phyloP scores from a whole-genome alignment of 2,888 invertebrate genomes.

The Hydropsyche betteni region DNA sequence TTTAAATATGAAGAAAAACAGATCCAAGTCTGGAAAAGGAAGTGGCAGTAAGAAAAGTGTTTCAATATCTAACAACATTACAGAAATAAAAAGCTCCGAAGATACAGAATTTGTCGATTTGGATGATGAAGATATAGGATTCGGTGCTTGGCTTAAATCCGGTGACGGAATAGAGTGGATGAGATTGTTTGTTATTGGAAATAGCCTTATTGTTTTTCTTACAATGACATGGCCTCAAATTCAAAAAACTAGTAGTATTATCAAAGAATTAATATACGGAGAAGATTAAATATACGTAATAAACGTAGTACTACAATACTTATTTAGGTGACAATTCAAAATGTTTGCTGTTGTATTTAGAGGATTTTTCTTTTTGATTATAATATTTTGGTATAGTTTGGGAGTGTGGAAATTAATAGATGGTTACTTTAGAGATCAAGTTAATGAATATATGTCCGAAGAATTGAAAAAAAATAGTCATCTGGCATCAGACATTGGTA shows the following conservation, averaged over 20 bases:
- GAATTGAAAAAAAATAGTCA: conserved; percentile 56
- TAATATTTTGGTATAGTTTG: conserved; percentile 66
- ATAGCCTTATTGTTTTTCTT: conserved; percentile 75
- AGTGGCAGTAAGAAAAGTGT: conserved; percentile 41
- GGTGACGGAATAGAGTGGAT: conserved; percentile 77
- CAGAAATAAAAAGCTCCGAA: conserved; percentile 37
- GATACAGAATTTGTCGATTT: conserved; percentile 45
- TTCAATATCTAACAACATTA: conserved; percentile 39
- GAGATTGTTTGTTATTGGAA: conserved; percentile 82
- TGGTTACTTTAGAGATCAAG: conserved; percentile 65
- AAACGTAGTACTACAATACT: neutral
- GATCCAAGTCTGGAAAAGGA: conserved; percentile 39
- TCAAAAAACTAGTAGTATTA: conserved; percentile 66
- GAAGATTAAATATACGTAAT: conserved; percentile 53
- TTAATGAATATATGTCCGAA: conserved; percentile 62
- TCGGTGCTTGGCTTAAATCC: conserved; percentile 55
- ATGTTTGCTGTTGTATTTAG: conserved; percentile 57
- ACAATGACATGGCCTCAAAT: conserved; percentile 80
- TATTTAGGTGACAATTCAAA: conserved; percentile 43
- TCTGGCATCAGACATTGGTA: conserved; percentile 45
- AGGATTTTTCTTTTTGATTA: conserved; percentile 61
- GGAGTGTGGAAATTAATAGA: conserved; percentile 67
- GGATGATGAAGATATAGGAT: conserved; percentile 49
- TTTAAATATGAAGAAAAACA: conserved; percentile 48
- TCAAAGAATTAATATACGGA: conserved; percentile 65